Base-by-base conservation (phyloP, 92 coral and sea anemone genomes). In the Virgularia gustaviana region DNA sequence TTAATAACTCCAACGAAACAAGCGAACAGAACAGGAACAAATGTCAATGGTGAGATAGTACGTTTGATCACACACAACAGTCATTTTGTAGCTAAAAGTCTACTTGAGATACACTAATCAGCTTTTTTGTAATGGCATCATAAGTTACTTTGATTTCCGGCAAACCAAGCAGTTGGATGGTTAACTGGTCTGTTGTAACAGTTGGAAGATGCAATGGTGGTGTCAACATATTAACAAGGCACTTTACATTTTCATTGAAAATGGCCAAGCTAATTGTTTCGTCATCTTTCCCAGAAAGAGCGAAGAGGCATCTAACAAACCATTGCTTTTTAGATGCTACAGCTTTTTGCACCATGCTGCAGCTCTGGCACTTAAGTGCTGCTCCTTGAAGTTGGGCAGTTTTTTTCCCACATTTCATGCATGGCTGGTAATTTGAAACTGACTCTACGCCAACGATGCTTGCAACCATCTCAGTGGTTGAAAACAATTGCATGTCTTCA, bases 391-490 rank as follows among this genome's bases (percentile, higher is more conserved):
- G 16, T 12, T 12, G 3, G 15, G 18, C 41, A 29, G 65, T 25
- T 59, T 59, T 59, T 29, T 59, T 59, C 2, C 65, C 65, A 59
- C 65, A 59, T 59, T 59, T 59, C 23, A 59, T 1, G 19, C 65
- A 30, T 29, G 65, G 4, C 29, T 59, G 65, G 36, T 59, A 59
- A 0, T 11, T 59, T 12, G 65, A 34, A 29, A 59, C 36, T 0
- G 65, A 59, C 11, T 59, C 65, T 10, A 59, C 65, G 7, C 65
- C 65, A 59, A 59, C 29, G 19, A 59, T 59, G 43, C 38, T 34
- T 2, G 42, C 65, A 59, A 3, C 4, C 1, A 33, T 25, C n/a
- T 59, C 39, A 59, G 16, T 33, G 16, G 65, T 20, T 0, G 43
- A 57, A 29, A 59, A 30, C 22, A 59, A 29, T 0, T 59, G 41